Evolutionary conservation across 2,888 invertebrate species (phyloP), one percentile per base, ranked within the genome.

Genomic region (Drosophila subsilvestris): DNA sequence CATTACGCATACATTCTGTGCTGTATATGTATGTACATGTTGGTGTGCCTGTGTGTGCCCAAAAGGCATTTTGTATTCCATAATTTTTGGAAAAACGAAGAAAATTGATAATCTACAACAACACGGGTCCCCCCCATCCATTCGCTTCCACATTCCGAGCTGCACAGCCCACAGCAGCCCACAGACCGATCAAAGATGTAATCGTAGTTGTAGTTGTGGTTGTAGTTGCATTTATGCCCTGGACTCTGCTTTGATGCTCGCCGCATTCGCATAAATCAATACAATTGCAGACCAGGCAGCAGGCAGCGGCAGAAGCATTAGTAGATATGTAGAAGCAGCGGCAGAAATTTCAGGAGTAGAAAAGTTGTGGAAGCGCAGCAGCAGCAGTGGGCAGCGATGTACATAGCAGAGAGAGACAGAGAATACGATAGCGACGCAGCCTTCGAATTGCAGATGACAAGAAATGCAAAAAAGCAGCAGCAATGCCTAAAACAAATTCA

Each of bases 221-320:
- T 54, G 51, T 44, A 51, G 69, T 53, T 60, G 69, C 70, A 62
- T 50, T 68, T 49, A 69, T 60, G 68, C 50, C 53, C 47, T 54
- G 55, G 37, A 56, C 58, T 63, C 56, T 14, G 6, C 82, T 87
- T 84, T 84, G 78, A 84, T 67, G 68, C 63, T 66, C 37, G 74
- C 83, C 83, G 83, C 86, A 56, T 63, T 80, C 76, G 86, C 83
- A 85, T 84, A 84, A 84, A 84, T 84, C 83, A 84, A 87, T 85
- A 84, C 76, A 78, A 78, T 71, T 82, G 76, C 66, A 50, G 42
- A 25, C 17, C 12, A 27, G 47, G 12, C 54, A 54, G 22, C 8
- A n/a, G 32, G 57, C 20, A 29, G 22, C 25, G 29, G 47, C 27
- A 53, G 14, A 0, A 3, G 32, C 6, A 12, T 10, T 12, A 12